A percentile compares a stretch with the other conserved stretches of the same genome.
phyloP scores from a whole-genome alignment of 2,888 invertebrate species.

The Eurois occulta region DNA sequence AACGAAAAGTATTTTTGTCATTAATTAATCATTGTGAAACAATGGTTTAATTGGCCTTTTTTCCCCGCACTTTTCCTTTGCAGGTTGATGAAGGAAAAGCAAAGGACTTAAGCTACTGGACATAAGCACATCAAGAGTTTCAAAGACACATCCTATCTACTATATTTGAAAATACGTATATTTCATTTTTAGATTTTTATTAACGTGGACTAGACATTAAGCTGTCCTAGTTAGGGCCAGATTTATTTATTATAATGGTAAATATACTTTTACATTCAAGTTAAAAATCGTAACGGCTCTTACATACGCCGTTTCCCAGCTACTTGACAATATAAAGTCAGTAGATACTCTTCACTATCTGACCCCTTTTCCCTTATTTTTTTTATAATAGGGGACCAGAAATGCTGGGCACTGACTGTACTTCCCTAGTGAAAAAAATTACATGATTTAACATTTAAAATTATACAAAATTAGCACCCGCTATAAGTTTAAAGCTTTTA shows the following conservation, averaged over 20 bases:
- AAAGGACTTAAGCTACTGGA: constrained; percentile 84
- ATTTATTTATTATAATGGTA: constrained; percentile 75
- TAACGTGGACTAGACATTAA: constrained; percentile 87
- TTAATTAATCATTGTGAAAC: too few species aligned
- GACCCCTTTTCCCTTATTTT: not conserved
- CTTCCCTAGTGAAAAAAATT: not conserved
- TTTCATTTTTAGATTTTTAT: constrained; percentile 76
- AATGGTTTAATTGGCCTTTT: too few species aligned
- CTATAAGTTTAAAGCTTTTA: constrained; percentile 27
- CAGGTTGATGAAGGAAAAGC: too few species aligned
- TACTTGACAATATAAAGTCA: not conserved
- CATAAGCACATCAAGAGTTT: constrained; percentile 89
- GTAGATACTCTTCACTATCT: not conserved
- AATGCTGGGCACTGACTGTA: not conserved
- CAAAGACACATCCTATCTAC: constrained; percentile 89
- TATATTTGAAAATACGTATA: constrained; percentile 84
- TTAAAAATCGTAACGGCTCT: constrained; percentile 71
- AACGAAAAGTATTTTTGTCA: too few species aligned
- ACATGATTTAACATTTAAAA: not conserved
- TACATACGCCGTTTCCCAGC: not conserved
- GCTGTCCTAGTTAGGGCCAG: constrained; percentile 88
- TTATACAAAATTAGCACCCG: constrained; percentile 12
- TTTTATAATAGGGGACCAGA: not conserved
- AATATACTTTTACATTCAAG: constrained; percentile 75
- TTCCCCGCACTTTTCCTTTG: too few species aligned